A percentile compares a stretch with the other conserved stretches of the same genome.
phyloP scores from a whole-genome alignment of 2,888 invertebrate genomes.

The Aphidius colemani region DNA sequence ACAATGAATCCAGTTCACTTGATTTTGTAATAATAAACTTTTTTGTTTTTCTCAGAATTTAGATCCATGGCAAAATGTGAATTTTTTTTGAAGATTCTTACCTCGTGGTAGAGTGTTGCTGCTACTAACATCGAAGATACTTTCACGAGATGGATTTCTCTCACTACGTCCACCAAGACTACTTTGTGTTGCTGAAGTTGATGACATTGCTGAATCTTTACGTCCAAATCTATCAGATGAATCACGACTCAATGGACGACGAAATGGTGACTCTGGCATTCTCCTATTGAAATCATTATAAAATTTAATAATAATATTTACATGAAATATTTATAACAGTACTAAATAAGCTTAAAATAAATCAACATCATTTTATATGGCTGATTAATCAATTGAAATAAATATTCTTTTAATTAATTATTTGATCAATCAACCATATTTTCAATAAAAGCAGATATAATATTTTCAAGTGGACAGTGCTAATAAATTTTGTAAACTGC shows the following conservation, averaged over 20 bases:
- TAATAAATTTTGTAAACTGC: too few relatives aligned
- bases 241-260: conserved; percentile 52
- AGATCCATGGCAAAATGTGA: conserved; percentile 43
- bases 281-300: conserved; percentile 41
- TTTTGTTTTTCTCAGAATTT: conserved; percentile 29
- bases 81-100: conserved; percentile 46
- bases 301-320: conserved; percentile 5
- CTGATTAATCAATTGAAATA: background rate
- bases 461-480: too few relatives aligned
- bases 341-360: too few relatives aligned
- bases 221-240: conserved; percentile 47
- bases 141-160: conserved; percentile 47
- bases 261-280: conserved; percentile 53
- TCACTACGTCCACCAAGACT: conserved; percentile 44
- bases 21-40: background rate
- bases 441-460: background rate
- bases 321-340: background rate
- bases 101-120: conserved; percentile 56
- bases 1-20: conserved; percentile 37
- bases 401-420: background rate
- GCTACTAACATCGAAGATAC: conserved; percentile 52
- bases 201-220: conserved; percentile 45
- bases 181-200: conserved; percentile 44
- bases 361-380: too few relatives aligned
- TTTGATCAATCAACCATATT: background rate